These are phyloP conservation scores for Phortica okadai DNA, from an alignment of 2,888 invertebrate genomes.

Conservation along the genomic window DNA sequence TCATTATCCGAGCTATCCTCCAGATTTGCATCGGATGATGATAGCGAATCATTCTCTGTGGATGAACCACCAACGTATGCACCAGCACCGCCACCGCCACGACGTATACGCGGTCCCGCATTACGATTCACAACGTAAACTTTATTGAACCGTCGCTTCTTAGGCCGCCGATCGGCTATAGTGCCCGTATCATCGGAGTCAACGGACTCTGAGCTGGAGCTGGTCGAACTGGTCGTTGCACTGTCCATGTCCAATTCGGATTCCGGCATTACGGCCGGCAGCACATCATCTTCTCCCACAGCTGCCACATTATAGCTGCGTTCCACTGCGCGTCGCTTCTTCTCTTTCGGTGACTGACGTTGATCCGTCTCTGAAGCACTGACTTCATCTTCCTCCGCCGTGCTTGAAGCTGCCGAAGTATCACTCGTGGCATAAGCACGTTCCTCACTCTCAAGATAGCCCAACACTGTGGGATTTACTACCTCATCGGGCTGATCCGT, in stretches of 20 bases:
- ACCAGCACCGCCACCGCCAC: slow-evolving; percentile 16
- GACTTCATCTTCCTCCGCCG: slow-evolving; percentile 48
- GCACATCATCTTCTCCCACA: slow-evolving; percentile 46
- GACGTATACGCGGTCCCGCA: slow-evolving; percentile 46
- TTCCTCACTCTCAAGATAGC: slow-evolving; percentile 58
- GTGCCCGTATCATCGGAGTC: slow-evolving; percentile 79
- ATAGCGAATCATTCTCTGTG: slow-evolving; percentile 79
- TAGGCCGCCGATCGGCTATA: slow-evolving; percentile 78
- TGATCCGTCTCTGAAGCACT: slow-evolving; percentile 35
- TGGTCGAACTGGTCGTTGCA: slow-evolving; percentile 64
- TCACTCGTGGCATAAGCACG: slow-evolving; percentile 54
- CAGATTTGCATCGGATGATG: slow-evolving; percentile 78
- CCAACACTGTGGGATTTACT: slow-evolving; percentile 29
- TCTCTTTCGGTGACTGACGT: slow-evolving; percentile 50
- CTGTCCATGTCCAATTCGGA: slow-evolving; percentile 24
- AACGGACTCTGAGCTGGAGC: slow-evolving; percentile 75
- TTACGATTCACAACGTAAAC: slow-evolving; percentile 83
- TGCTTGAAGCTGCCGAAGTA: slow-evolving; percentile 38
- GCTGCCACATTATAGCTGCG: slow-evolving; percentile 71
- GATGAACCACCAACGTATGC: slow-evolving; percentile 76
- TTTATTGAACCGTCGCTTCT: slow-evolving; percentile 80
- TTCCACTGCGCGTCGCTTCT: slow-evolving; percentile 52
- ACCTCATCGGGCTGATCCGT: slow-evolving; percentile 34
- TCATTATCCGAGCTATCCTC: slow-evolving; percentile 83
- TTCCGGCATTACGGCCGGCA: neutral